Conservation (phyloP, 2,888 invertebrate species). For the Bombylius major region DNA sequence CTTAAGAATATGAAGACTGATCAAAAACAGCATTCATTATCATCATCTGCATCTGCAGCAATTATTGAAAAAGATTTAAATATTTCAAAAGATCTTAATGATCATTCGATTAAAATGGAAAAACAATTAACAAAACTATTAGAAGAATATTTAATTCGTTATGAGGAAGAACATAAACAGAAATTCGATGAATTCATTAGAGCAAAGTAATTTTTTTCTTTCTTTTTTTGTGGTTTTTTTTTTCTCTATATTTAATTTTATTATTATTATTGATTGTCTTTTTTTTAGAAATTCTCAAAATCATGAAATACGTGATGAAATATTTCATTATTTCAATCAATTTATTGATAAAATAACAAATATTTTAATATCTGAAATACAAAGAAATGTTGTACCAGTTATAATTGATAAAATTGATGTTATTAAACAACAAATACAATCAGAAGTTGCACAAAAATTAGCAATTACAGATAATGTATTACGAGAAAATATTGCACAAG, state of each 20-base stretch:
- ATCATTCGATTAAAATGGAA: slow-evolving; percentile 31
- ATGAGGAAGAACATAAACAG: slow-evolving; percentile 32
- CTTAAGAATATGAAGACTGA: slow-evolving; percentile 21
- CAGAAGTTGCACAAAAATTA: slow-evolving; percentile 60
- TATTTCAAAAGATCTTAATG: slow-evolving; percentile 13
- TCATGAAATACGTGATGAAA: slow-evolving; percentile 39
- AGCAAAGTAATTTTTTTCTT: slow-evolving; percentile 22
- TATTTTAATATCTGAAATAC: slow-evolving; percentile 44
- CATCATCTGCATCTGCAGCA: too few relatives aligned
- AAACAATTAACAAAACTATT: slow-evolving; percentile 31
- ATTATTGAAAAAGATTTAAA: too few relatives aligned
- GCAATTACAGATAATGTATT: slow-evolving; percentile 60
- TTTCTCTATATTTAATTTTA: background rate
- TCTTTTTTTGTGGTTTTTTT: background rate
- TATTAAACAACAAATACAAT: slow-evolving; percentile 58
- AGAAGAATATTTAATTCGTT: slow-evolving; percentile 34
- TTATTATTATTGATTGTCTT: background rate
- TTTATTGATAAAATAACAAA: slow-evolving; percentile 43
- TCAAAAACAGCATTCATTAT: too few relatives aligned
- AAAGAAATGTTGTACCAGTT: slow-evolving; percentile 41
- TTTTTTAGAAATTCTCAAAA: slow-evolving; percentile 38
- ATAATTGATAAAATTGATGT: slow-evolving; percentile 59
- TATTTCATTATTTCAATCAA: slow-evolving; percentile 38
- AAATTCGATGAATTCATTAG: slow-evolving; percentile 29
- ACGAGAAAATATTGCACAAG: slow-evolving; percentile 65